Evolutionary conservation across 2,113 vertebrate species (phyloP).

Genomic region (Xenopus borealis): DNA sequence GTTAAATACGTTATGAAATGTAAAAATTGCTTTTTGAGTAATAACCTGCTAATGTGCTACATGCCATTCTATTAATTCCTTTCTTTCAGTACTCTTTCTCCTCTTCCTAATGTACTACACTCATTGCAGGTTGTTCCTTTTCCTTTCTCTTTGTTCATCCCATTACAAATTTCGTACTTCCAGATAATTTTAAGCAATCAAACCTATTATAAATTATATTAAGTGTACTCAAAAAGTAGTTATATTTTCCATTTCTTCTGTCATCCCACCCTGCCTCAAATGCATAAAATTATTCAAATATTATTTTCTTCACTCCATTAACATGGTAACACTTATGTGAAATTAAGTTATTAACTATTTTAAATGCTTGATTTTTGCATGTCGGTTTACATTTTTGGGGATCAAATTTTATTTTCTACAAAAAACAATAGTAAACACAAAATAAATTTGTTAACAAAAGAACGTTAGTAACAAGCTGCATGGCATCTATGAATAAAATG

Average conservation of each 20-base stretch:
- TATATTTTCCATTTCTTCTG: slow-evolving; percentile 45
- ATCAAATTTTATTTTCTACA: slow-evolving; percentile 17
- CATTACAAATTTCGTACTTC: slow-evolving; percentile 43
- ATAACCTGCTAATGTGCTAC: slow-evolving; percentile 35
- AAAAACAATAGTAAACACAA: slow-evolving; percentile 6
- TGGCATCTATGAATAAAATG: not conserved
- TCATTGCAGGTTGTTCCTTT: slow-evolving; percentile 20
- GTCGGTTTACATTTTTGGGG: slow-evolving; percentile 19
- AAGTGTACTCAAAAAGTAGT: slow-evolving; percentile 46
- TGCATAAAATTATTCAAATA: slow-evolving; percentile 46
- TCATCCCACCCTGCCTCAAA: slow-evolving; percentile 38
- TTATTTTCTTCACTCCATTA: slow-evolving; percentile 44
- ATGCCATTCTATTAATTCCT: slow-evolving; percentile 47
- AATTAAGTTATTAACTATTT: slow-evolving; percentile 36
- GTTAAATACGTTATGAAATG: not conserved
- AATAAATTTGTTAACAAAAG: not conserved
- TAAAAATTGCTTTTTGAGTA: not conserved
- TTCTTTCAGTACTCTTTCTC: slow-evolving; percentile 21
- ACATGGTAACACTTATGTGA: slow-evolving; percentile 20
- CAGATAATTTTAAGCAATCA: slow-evolving; percentile 45
- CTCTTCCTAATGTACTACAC: slow-evolving; percentile 48
- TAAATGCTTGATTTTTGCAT: slow-evolving; percentile 31
- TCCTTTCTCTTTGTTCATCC: slow-evolving; percentile 30
- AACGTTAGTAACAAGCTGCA: not conserved
- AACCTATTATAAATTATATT: slow-evolving; percentile 46